Base-by-base conservation (phyloP, 2,113 vertebrate genomes). In the Archocentrus centrarchus region DNA sequence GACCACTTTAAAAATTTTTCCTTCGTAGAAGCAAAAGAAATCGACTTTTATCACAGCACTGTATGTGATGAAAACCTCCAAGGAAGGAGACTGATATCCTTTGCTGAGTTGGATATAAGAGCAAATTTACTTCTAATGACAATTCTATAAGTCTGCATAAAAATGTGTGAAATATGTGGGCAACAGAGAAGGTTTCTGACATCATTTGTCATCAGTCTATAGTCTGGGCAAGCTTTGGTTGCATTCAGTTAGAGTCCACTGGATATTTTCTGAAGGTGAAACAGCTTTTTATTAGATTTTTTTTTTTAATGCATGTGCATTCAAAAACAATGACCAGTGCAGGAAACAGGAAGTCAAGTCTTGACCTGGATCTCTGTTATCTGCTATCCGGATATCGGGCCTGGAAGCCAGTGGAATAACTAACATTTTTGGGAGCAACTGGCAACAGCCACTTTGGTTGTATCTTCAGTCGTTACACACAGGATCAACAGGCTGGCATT, bases 401-500 rank as follows among this genome's bases (percentile, higher is more conserved):
- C 2, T 50, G 22, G 15, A 68, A 30, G 22, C 27, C 64, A 44
- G 60, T 3, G 10, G 20, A 22, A 10, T 10, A 9, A 37, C 17
- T 7, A 6, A 66, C 39, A 2, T 27, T 24, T 27, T 44, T 66
- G 7, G 14, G n/a, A 27, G 39, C 0, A 0, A 0, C 17, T 66
- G 63, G 47, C 24, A 68, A 68, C 22, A 68, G 14, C 24, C 39
- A 27, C 39, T 66, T 41, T 50, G 44, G 5, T 13, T 50, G 47
- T 5, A 44, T 44, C 4, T 44, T 44, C 5, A 44, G 11, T 44
- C 15, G 6, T 50, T 50, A 18, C 44, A 47, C 44, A 47, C 44
- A 15, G 44, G 44, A 47, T 4, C 4, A 47, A 47, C 50, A 53
- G 50, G 6, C 17, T 18, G 15, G 11, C 63, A 47, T 47, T 15